A percentile compares a stretch with the other conserved stretches of the same genome.
Evolutionary conservation across 2,113 vertebrate genomes (phyloP).

Genomic region (Catharus minimus): DNA sequence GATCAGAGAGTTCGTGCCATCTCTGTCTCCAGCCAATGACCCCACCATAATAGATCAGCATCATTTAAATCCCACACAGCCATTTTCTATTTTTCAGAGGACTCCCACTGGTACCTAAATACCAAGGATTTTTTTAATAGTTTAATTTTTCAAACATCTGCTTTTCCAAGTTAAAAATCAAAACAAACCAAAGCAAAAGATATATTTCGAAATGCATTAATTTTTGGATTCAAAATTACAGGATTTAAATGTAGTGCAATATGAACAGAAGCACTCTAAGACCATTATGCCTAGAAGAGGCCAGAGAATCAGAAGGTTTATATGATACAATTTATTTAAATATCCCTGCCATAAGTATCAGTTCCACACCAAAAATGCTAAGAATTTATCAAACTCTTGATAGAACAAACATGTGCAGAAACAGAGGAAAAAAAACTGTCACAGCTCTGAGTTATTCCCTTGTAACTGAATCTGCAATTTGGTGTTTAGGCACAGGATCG

Average conservation of each 20-base stretch:
- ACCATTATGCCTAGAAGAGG: neutral
- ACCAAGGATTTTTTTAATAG: neutral
- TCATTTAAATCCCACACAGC: neutral
- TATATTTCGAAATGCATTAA: neutral
- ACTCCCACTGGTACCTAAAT: neutral
- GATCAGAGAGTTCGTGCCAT: no score
- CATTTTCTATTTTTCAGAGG: neutral
- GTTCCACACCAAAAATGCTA: neutral
- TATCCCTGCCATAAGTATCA: neutral
- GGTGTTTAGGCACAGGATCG: neutral
- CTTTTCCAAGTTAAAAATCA: neutral
- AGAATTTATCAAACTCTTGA: neutral
- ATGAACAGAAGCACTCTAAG: neutral
- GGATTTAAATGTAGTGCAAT: neutral
- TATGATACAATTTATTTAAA: neutral
- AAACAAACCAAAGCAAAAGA: neutral
- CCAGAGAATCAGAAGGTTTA: neutral
- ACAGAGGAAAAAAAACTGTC: neutral
- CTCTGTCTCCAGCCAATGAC: no score
- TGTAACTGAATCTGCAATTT: neutral
- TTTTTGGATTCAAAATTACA: neutral
- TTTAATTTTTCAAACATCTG: neutral
- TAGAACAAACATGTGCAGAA: neutral
- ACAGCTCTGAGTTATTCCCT: neutral
- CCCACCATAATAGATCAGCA: neutral